Percentiles rank a stretch among this genome's conserved stretches.
Conservation (phyloP, 2,888 invertebrate species). For the Himalopsyche anomala region DNA sequence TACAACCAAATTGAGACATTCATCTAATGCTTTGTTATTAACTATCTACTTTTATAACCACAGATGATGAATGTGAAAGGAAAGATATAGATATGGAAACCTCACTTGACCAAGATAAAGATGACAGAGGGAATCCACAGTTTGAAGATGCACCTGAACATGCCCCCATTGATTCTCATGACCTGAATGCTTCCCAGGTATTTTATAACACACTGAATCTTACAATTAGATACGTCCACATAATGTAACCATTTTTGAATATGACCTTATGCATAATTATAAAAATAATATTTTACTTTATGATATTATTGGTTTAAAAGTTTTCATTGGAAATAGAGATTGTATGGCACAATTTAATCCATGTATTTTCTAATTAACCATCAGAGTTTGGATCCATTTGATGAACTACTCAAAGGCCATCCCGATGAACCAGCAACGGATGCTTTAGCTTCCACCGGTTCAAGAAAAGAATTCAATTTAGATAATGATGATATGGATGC, state of each 20-base stretch:
- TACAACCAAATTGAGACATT: not conserved
- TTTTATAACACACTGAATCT: not conserved
- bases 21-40: constrained; percentile 45
- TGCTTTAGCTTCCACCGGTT: constrained; percentile 56
- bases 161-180: constrained; percentile 69
- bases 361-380: constrained; percentile 64
- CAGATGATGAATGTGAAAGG: constrained; percentile 58
- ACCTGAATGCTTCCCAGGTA: constrained; percentile 46
- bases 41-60: constrained; percentile 67
- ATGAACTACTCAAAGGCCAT: constrained; percentile 71
- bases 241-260: too few species aligned
- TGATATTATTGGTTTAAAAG: too few species aligned
- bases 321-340: not conserved
- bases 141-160: constrained; percentile 77
- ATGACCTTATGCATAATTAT: too few species aligned
- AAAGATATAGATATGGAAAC: constrained; percentile 62
- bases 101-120: constrained; percentile 66
- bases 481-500: constrained; percentile 55
- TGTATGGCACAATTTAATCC: constrained; percentile 16
- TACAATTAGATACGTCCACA: too few species aligned
- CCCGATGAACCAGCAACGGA: constrained; percentile 46
- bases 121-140: constrained; percentile 73
- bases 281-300: too few species aligned
- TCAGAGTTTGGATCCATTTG: constrained; percentile 75
- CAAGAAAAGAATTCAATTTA: constrained; percentile 47